Percentiles rank a stretch among this genome's conserved stretches.
phyloP scores from a whole-genome alignment of 2,797 vertebrate genomes.

The Siniperca scherzeri region DNA sequence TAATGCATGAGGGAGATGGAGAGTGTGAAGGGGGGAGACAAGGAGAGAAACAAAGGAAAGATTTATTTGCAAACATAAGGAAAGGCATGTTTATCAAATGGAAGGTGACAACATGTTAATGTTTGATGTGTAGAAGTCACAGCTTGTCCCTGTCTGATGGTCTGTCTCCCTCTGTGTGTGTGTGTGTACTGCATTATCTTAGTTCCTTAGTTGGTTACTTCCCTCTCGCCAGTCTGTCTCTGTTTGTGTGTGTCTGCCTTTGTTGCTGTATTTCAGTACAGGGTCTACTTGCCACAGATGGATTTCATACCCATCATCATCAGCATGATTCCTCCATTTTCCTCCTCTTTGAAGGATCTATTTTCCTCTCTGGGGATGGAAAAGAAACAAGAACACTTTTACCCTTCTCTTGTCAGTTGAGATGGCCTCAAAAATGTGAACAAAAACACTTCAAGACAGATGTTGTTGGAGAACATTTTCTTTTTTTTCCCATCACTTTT shows the following conservation, averaged over 20 bases:
- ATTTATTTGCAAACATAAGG: constrained; percentile 22
- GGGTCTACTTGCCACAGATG: constrained; percentile 21
- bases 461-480: constrained; percentile 33
- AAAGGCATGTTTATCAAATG: constrained; percentile 27
- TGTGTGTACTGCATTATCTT: background rate
- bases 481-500: constrained; percentile 25
- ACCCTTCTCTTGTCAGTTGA: constrained; percentile 40
- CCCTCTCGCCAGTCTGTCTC: background rate
- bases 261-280: background rate
- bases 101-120: constrained; percentile 1
- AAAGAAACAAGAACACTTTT: constrained; percentile 42
- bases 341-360: constrained; percentile 49
- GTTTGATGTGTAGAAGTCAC: background rate
- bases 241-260: constrained; percentile 17
- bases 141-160: background rate
- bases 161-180: background rate
- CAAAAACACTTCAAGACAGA: constrained; percentile 49
- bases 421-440: constrained; percentile 41
- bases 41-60: background rate
- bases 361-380: constrained; percentile 56
- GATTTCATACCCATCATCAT: constrained; percentile 28
- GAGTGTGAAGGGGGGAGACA: background rate
- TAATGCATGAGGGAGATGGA: constrained; percentile 34
- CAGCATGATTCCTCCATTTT: constrained; percentile 47
- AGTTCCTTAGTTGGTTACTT: background rate